phyloP scores from a whole-genome alignment of 1,140 invertebrate species.

The Latrodectus geometricus region DNA sequence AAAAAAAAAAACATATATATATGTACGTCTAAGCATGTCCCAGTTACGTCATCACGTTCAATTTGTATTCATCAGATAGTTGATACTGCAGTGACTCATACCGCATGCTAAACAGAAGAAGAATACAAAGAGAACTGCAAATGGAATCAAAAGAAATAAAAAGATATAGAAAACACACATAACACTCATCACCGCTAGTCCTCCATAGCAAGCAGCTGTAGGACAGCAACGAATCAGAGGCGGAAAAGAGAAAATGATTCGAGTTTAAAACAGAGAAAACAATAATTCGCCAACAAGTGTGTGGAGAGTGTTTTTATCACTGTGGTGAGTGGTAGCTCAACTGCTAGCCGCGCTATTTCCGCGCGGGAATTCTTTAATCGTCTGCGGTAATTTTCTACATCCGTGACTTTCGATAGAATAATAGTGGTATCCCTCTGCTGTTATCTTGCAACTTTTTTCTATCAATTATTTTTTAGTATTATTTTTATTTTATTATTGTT shows the following conservation, averaged over 20 bases:
- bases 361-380: conserved; percentile 60
- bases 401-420: conserved; percentile 48
- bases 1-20: too few species aligned
- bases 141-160: background rate
- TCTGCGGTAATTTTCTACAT: conserved; percentile 59
- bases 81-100: background rate
- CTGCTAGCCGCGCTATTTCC: conserved; percentile 39
- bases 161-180: background rate
- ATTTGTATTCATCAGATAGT: background rate
- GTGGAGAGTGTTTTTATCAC: conserved; percentile 15
- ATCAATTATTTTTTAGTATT: background rate
- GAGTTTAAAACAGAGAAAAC: background rate
- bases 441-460: conserved; percentile 25
- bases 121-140: background rate
- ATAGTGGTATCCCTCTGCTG: conserved; percentile 16
- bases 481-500: too few species aligned
- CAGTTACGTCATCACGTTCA: too few species aligned
- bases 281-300: conserved; percentile 33
- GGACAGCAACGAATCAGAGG: background rate
- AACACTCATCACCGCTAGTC: background rate
- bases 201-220: background rate
- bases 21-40: too few species aligned
- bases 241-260: background rate
- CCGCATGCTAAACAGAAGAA: too few species aligned
- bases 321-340: conserved; percentile 5